Percentiles rank a stretch among this genome's conserved stretches.
Evolutionary conservation across 1,140 invertebrate species (phyloP).

Genomic region (Drosophila lini): DNA sequence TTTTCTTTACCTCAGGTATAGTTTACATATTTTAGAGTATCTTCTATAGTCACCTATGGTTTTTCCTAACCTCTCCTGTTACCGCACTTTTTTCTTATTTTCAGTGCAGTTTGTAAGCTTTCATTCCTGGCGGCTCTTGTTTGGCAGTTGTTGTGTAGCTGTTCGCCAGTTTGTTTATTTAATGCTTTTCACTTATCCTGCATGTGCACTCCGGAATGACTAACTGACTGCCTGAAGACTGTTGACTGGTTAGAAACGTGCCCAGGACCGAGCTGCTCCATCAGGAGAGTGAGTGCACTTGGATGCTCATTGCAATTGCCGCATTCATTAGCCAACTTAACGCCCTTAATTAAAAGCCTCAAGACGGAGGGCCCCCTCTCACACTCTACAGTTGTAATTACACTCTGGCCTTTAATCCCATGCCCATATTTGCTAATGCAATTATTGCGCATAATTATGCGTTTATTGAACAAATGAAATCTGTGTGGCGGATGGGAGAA

Average conservation of each 20-base stretch:
- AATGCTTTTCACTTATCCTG: constrained; percentile 74
- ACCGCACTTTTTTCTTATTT: constrained; percentile 21
- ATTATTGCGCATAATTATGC: constrained; percentile 77
- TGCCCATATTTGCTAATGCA: constrained; percentile 73
- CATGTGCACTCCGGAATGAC: constrained; percentile 51
- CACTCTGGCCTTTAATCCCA: constrained; percentile 39
- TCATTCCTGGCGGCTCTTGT: constrained; percentile 22
- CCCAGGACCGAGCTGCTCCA: constrained; percentile 1
- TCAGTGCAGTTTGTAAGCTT: constrained; percentile 35
- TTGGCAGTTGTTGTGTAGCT: constrained; percentile 32
- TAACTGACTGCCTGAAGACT: constrained; percentile 8
- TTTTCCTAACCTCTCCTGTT: not conserved
- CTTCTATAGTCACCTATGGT: not conserved
- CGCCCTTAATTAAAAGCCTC: constrained; percentile 70
- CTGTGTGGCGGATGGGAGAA: not conserved
- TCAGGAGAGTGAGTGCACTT: constrained; percentile 16
- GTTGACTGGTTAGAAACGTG: constrained; percentile 39
- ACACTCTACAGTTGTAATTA: constrained; percentile 48
- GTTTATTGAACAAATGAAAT: constrained; percentile 69
- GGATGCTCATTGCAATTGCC: constrained; percentile 25
- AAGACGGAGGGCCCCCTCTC: constrained; percentile 12
- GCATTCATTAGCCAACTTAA: constrained; percentile 71
- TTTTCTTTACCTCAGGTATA: too few species aligned
- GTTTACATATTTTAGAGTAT: not conserved
- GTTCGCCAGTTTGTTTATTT: constrained; percentile 69